phyloP scores from a whole-genome alignment of 1,140 invertebrate species.

The Trachymyrmex septentrionalis region DNA sequence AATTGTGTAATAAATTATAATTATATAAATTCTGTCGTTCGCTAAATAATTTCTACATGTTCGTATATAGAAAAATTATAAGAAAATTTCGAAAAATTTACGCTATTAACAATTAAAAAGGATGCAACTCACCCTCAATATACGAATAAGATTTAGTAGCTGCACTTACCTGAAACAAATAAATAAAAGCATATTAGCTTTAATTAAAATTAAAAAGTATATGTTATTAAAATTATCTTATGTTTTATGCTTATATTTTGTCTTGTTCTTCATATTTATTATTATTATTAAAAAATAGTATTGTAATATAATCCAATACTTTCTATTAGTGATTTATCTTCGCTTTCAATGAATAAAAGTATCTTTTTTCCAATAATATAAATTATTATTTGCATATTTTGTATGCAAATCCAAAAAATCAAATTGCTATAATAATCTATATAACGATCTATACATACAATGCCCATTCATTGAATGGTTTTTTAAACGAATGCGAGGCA shows the following conservation, averaged over 20 bases:
- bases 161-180: conserved; percentile 59
- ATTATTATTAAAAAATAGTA: neutral
- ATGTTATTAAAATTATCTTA: neutral
- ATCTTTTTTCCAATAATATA: neutral
- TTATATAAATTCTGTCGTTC: neutral
- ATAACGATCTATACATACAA: neutral
- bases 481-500: neutral
- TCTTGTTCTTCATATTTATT: neutral
- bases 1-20: neutral
- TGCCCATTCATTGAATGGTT: neutral
- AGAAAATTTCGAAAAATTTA: conserved; percentile 20
- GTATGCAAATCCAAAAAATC: neutral
- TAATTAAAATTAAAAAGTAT: conserved; percentile 8
- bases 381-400: neutral
- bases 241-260: conserved; percentile 11
- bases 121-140: conserved; percentile 41
- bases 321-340: neutral
- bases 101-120: conserved; percentile 7
- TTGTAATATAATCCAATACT: neutral
- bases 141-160: conserved; percentile 38
- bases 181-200: conserved; percentile 19
- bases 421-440: neutral
- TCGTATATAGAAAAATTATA: neutral
- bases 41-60: neutral
- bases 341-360: neutral